Evolutionary conservation across 1,140 invertebrate species (phyloP).

Genomic region (Steinernema khuongi): DNA sequence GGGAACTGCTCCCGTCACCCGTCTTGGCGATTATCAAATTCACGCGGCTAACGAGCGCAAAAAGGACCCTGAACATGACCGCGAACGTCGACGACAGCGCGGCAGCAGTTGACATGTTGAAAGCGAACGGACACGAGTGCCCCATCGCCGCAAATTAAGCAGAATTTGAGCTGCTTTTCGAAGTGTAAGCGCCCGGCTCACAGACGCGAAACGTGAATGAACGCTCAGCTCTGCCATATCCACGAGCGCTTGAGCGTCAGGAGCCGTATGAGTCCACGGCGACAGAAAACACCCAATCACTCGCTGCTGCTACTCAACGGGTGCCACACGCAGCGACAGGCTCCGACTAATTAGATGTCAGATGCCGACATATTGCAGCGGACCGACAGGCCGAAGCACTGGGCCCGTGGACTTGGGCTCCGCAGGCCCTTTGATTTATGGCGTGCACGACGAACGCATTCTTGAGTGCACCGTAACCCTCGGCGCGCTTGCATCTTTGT

Average conservation of each 20-base stretch:
- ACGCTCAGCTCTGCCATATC: neutral
- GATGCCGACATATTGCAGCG: neutral
- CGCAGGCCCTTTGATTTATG: neutral
- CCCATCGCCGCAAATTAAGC: neutral
- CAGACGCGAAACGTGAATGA: neutral
- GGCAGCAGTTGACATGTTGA: conserved; percentile 5
- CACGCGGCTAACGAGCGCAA: too few relatives aligned
- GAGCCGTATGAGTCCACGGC: neutral
- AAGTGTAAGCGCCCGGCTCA: neutral
- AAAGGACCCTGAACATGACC: conserved; percentile 4
- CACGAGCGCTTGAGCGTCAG: neutral
- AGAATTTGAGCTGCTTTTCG: neutral
- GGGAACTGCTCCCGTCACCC: too few relatives aligned
- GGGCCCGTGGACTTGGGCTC: neutral
- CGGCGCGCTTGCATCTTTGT: too few relatives aligned
- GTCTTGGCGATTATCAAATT: too few relatives aligned
- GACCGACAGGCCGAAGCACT: neutral
- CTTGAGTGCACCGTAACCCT: too few relatives aligned
- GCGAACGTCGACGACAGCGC: neutral
- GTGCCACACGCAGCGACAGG: neutral
- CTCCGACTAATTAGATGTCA: conserved; percentile 9
- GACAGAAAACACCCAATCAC: neutral
- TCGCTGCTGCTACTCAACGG: neutral
- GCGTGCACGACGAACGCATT: neutral
- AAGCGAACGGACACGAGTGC: neutral